Evolutionary conservation across 1,140 invertebrate genomes (phyloP), one percentile per base, ranked within the genome.

Genomic region (Drosophila suzukii): DNA sequence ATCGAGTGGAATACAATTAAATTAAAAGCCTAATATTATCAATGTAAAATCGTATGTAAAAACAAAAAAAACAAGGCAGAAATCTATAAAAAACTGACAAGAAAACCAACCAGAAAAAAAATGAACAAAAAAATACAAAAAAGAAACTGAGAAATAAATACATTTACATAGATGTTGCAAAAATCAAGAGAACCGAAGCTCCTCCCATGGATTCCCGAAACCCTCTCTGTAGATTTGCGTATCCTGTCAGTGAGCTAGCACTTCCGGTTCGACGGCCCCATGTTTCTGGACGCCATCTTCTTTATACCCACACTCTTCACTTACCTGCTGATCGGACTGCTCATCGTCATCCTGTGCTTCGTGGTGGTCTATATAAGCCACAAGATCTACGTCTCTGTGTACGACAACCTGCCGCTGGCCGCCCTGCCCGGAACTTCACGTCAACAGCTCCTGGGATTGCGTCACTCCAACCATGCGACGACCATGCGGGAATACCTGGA

Each of bases 111-210:
- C 27, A 51, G 73, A 44, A 60, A 57, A 20, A 73, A 78, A 79
- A 77, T 32, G 38, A 57, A 47, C 62, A 38, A 56, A 41, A 63
- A 56, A 71, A 63, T 44, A 57, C 43, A 72, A 51, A 72, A 56
- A 54, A 73, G 77, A 70, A 89, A 24, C 36, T 76, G 54, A 73
- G 65, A 83, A 90, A 91, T 89, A 82, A 91, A 91, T 91, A 91
- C 88, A 90, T 86, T 90, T 91, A 91, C 89, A 88, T 91, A 91
- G 79, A 89, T 88, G 83, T 84, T 88, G 78, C 74, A 91, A 89
- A 91, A 78, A 75, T 57, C 85, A 84, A 67, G 27, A 30, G 13
- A 43, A 46, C 39, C 32, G 30, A 57, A 47, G 50, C 20, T 6
- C 24, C 34, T 41, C 60, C 60, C 55, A 63, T 63, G 60, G 60